phyloP scores from a whole-genome alignment of 2,888 invertebrate genomes.

The Ophonus ardosiacus region DNA sequence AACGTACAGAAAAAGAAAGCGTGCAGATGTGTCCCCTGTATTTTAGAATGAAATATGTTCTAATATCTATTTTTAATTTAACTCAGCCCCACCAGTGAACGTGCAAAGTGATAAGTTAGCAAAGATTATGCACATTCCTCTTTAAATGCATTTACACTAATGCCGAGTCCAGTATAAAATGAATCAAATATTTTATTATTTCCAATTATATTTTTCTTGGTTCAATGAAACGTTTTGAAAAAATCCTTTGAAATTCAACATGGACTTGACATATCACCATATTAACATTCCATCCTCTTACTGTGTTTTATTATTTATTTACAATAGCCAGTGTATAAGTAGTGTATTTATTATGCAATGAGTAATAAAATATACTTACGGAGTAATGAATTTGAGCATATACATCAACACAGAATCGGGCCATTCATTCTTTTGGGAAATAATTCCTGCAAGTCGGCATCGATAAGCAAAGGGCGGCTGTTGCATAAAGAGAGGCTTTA shows the following conservation, averaged over 20 bases:
- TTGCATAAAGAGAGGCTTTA: conserved; percentile 75
- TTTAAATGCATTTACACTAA: no score
- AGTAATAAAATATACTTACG: conserved; percentile 74
- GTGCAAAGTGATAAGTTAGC: no score
- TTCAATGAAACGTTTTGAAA: no score
- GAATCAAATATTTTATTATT: neutral
- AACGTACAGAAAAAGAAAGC: neutral
- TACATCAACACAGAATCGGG: conserved; percentile 77
- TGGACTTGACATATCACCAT: no score
- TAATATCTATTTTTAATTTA: no score
- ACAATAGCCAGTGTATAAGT: no score
- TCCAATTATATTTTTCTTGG: neutral
- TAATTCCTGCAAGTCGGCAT: conserved; percentile 80
- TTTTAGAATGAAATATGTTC: neutral
- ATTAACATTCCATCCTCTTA: no score
- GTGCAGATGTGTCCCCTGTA: neutral
- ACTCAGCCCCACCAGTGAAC: no score
- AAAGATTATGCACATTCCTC: no score
- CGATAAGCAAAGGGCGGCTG: conserved; percentile 78
- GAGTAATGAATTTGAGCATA: conserved; percentile 80
- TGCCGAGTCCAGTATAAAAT: neutral
- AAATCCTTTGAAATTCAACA: no score
- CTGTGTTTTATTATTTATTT: no score
- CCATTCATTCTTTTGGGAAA: conserved; percentile 78
- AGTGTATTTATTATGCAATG: no score